Conservation (phyloP, 1,140 invertebrate genomes). For the Dufourea novaeangliae region DNA sequence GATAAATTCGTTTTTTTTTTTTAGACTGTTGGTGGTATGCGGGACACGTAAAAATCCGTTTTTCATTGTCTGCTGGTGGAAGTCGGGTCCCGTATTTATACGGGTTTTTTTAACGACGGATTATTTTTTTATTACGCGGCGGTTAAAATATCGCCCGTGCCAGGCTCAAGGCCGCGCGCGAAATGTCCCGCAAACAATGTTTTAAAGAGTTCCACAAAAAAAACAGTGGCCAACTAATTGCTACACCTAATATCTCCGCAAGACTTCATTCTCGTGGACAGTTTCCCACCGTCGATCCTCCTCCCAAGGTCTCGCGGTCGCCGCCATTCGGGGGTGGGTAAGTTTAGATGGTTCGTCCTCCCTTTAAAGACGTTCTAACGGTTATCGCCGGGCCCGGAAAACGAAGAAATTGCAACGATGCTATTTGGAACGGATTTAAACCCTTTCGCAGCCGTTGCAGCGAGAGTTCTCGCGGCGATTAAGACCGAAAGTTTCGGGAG, state of each 20-base stretch:
- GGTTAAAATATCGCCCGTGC: no score
- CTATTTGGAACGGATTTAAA: slow-evolving; percentile 61
- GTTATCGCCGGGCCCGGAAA: slow-evolving; percentile 46
- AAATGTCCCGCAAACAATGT: no score
- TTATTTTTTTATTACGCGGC: no score
- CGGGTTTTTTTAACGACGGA: no score
- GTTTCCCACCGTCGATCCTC: not conserved
- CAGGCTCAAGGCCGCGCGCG: no score
- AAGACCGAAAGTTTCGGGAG: slow-evolving; percentile 57
- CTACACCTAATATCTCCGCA: not conserved
- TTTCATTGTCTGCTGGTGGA: no score
- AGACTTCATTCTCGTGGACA: not conserved
- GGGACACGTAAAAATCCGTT: no score
- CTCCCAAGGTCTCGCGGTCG: not conserved
- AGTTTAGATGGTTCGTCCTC: not conserved
- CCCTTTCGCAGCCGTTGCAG: slow-evolving; percentile 56
- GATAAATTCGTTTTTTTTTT: no score
- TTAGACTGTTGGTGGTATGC: no score
- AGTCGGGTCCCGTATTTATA: no score
- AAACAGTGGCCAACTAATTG: no score
- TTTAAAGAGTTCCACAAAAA: no score
- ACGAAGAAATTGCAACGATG: slow-evolving; percentile 64
- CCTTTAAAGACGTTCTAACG: slow-evolving; percentile 50
- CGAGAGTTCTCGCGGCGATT: slow-evolving; percentile 65
- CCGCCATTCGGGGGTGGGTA: not conserved